Base-by-base conservation (phyloP, 2,113 vertebrate genomes). In the Caranx ignobilis region DNA sequence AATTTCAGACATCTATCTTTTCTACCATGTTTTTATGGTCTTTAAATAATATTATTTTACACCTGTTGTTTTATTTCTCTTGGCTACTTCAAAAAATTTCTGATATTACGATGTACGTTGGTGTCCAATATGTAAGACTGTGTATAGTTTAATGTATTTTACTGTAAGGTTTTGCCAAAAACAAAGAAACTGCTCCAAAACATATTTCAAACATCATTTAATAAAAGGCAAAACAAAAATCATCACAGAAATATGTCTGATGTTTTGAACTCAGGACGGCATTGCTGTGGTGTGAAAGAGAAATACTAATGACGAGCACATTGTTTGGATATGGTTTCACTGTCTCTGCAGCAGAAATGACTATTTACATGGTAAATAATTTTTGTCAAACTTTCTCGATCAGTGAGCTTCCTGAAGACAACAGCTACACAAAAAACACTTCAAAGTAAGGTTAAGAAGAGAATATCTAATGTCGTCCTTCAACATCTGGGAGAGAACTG, bases 281-380 rank as follows among this genome's bases (percentile, higher is more conserved):
- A 61, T 48, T 19, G 12, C 41, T 79, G 65, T 71, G 41, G 1
- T 60, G 21, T 55, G 56, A 82, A 75, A 67, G 52, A 81, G 32
- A 81, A 81, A 83, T 57, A 60, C 75, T 77, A 74, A 81, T 68
- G 41, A 61, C 34, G 59, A 52, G 64, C 8, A 37, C 8, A 37
- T 19, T 47, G 32, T 63, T 57, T 47, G 0, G 35, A 71, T 71
- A 67, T 26, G 61, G 26, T 18, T 61, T 48, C 43, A 65, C 50
- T 65, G 79, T 81, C 67, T 87, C 64, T 73, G 69, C 71, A 89
- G 80, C 78, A 81, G 52, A 65, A 75, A 85, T 79, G 47, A 11
- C 55, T 86, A 85, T 91, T 87, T 89, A 88, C 68, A 88, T 10
- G 64, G 74, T 90, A 90, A 90, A 92, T 85, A 85, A 57, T 78